Conservation (phyloP, 2,888 invertebrate genomes). For the Polyommatus icarus region DNA sequence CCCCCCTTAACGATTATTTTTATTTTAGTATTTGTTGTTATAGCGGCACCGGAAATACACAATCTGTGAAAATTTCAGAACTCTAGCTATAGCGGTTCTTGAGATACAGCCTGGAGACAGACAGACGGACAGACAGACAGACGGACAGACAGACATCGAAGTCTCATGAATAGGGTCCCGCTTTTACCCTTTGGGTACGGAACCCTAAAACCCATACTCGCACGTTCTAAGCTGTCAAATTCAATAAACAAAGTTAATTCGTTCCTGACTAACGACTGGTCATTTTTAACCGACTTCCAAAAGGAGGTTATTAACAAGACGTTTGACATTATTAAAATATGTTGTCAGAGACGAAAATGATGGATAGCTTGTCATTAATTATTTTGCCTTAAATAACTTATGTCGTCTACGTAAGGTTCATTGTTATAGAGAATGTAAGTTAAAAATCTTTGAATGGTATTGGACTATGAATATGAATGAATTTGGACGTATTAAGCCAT, state of each 20-base stretch:
- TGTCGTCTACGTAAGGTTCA: neutral
- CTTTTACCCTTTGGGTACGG: too few species aligned
- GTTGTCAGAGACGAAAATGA: constrained; percentile 47
- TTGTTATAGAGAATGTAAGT: neutral
- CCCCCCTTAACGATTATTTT: too few species aligned
- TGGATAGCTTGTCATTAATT: constrained; percentile 48
- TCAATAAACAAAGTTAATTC: constrained; percentile 25
- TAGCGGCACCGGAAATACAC: too few species aligned
- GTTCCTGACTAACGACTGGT: neutral
- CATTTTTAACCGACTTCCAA: constrained; percentile 17
- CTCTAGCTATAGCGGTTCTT: too few species aligned
- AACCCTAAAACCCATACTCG: too few species aligned
- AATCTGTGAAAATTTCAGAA: too few species aligned
- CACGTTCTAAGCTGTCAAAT: neutral
- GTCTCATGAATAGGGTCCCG: too few species aligned
- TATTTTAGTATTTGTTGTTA: too few species aligned
- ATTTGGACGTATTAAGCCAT: neutral
- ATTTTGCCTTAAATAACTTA: neutral
- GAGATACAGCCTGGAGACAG: too few species aligned
- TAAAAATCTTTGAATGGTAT: neutral
- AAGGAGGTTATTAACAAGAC: constrained; percentile 34
- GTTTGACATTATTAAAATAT: constrained; percentile 36
- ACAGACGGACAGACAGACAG: too few species aligned
- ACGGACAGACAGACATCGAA: too few species aligned
- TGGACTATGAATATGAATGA: neutral